Evolutionary conservation across 2,113 vertebrate genomes (phyloP), one percentile per base, ranked within the genome.

Genomic region (Neomonachus schauinslandi): DNA sequence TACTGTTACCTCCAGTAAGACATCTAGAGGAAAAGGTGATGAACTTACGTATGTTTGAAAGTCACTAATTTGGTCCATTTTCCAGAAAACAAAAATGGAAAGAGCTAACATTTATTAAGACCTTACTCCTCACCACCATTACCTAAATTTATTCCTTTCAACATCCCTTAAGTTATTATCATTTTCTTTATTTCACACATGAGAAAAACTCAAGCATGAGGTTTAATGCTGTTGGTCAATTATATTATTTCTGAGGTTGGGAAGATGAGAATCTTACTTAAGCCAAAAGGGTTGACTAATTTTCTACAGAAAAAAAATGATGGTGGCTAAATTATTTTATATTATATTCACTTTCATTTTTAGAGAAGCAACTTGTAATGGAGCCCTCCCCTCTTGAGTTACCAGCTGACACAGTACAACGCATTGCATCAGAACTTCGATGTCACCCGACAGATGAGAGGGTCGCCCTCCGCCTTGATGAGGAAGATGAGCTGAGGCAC

Each of bases 381-480:
- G 99, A 99, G 39, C 12, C 89, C 6, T 98, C 97, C 26, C 65
- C 59, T 71, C 63, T n/a, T 63, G 96, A 74, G 33, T 95, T 97
- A 16, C 98, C 99, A 7, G 93, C 74, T 63, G 98, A 98, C 49
- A 92, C 98, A 21, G 51, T 99, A 85, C 97, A 98, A 42, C 97
- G 71, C 13, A 90, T 99, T 4, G 98, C 99, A 0, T 94, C 97
- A 14, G 89, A 28, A 94, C 98, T 99, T 51, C 97, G 97, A 21
- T 99, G 99, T 98, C 99, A 98, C 7, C 98, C 98, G 0, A 89
- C 98, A 1, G 99, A 99, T 13, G 96, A 92, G 63, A 92, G 98
- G 7, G 98, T 99, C 4, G 99, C 99, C 5, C 18, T 98, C 11
- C 97, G 94, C 92, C 98, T 99, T 0, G 99, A 99, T 97, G 49